Conservation (phyloP, 2,888 invertebrate species). For the Crossocerus cetratus region DNA sequence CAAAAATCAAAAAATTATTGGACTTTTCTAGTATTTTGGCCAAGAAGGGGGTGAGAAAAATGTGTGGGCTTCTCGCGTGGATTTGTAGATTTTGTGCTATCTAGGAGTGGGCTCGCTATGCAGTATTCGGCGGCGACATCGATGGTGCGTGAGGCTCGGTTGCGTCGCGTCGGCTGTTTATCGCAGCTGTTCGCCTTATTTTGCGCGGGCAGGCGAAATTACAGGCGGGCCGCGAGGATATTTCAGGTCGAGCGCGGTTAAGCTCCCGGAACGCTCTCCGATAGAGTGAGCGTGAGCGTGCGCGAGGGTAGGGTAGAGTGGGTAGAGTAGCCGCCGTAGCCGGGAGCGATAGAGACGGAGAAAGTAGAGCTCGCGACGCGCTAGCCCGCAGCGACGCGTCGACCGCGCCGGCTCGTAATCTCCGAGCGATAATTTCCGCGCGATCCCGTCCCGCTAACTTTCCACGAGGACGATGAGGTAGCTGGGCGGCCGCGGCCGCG, state of each 20-base stretch:
- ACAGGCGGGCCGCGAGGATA: slow-evolving; percentile 1
- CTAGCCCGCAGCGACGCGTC: neutral
- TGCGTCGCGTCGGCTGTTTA: neutral
- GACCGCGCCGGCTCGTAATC: neutral
- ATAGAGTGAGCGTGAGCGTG: too few relatives aligned
- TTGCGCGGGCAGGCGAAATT: neutral
- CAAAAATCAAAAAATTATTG: too few relatives aligned
- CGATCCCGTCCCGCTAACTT: slow-evolving; percentile 16
- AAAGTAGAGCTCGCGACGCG: slow-evolving; percentile 9
- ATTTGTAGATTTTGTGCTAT: too few relatives aligned
- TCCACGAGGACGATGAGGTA: neutral
- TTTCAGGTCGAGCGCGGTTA: neutral
- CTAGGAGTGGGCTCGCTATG: neutral
- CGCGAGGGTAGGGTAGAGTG: too few relatives aligned
- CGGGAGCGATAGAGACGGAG: neutral
- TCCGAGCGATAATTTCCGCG: slow-evolving; percentile 27
- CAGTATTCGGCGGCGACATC: too few relatives aligned
- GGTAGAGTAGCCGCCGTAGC: too few relatives aligned
- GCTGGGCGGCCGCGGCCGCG: slow-evolving; percentile 12
- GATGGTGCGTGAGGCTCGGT: too few relatives aligned
- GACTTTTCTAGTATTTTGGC: too few relatives aligned
- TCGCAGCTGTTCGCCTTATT: neutral
- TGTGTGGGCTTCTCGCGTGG: too few relatives aligned
- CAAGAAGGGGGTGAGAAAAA: too few relatives aligned
- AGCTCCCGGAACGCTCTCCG: too few relatives aligned